Evolutionary conservation across 1,140 invertebrate species (phyloP), one percentile per base, ranked within the genome.

Genomic region (Fragariocoptes setiger): DNA sequence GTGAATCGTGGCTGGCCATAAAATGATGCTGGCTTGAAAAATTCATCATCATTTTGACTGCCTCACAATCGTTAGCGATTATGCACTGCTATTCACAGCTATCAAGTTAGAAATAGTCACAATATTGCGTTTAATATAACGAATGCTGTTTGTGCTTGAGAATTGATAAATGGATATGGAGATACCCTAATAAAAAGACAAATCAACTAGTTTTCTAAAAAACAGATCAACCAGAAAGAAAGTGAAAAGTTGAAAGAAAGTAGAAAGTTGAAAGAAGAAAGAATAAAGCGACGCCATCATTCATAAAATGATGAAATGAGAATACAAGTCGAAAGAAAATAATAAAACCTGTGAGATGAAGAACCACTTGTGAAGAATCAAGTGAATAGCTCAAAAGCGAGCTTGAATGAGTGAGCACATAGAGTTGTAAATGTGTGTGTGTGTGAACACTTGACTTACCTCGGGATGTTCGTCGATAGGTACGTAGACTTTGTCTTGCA

Each of bases 381-480:
- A n/a, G n/a, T n/a, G n/a, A 21, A 35, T 40, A 3, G 3, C 19
- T 4, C 3, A 40, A 40, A 21, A 35, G 19, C 4, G 19, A 3
- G 3, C 31, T 5, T 38, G 31, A 19, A 37, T n/a, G n/a, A n/a
- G 20, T 47, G 37, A 38, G 21, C 15, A 42, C 25, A 46, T 20
- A 21, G 36, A 18, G 20, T n/a, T n/a, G n/a, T n/a, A n/a, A n/a
- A n/a, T n/a, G n/a, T n/a, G n/a, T n/a, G n/a, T 37, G 14, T 16
- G 4, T 4, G 8, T 15, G 4, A 18, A 17, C 16, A 4, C n/a
- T 38, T 4, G 39, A 79, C 77, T 85, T 68, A 97, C 90, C 59
- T 97, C 90, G 66, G 92, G 92, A 64, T 94, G 80, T 62, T 97
- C 86, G 69, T 94, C 92, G 48, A 90, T 79, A 13, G 92, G 92